Conservation (phyloP, 2,113 vertebrate species). For the Petaurus breviceps region DNA sequence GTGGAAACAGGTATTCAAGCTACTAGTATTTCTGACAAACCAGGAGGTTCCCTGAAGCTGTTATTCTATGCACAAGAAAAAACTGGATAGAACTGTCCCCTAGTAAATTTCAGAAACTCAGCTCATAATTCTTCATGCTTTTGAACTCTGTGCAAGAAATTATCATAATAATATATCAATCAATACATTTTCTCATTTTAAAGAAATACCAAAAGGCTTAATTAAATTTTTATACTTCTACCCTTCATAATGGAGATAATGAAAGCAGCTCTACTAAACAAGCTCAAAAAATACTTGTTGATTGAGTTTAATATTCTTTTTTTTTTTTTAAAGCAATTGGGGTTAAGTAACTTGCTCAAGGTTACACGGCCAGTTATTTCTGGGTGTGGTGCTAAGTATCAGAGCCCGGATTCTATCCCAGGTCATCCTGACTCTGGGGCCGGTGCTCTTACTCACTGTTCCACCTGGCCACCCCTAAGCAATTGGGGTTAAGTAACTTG, state of each 20-base stretch:
- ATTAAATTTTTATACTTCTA: slow-evolving; percentile 34
- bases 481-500: no score
- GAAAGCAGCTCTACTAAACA: background rate
- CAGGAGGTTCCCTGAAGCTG: background rate
- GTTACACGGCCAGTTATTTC: no score
- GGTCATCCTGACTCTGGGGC: no score
- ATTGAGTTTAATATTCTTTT: background rate
- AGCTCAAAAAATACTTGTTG: background rate
- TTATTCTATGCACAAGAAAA: slow-evolving; percentile 29
- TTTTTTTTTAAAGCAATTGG: no score
- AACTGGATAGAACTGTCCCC: background rate
- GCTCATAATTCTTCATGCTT: slow-evolving; percentile 19
- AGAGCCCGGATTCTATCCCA: no score
- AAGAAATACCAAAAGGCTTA: slow-evolving; percentile 2
- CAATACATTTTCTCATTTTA: slow-evolving; percentile 38
- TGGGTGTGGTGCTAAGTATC: no score
- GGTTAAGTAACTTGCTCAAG: no score
- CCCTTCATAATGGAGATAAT: slow-evolving; percentile 4
- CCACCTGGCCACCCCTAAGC: no score
- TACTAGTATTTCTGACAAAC: slow-evolving; percentile 27
- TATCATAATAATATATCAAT: background rate
- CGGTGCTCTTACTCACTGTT: no score
- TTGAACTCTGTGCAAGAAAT: slow-evolving; percentile 37
- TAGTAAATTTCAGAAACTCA: slow-evolving; percentile 28
- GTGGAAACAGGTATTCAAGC: background rate